Base-by-base conservation (phyloP, 2,797 vertebrate species). In the Premnoplex brunnescens region DNA sequence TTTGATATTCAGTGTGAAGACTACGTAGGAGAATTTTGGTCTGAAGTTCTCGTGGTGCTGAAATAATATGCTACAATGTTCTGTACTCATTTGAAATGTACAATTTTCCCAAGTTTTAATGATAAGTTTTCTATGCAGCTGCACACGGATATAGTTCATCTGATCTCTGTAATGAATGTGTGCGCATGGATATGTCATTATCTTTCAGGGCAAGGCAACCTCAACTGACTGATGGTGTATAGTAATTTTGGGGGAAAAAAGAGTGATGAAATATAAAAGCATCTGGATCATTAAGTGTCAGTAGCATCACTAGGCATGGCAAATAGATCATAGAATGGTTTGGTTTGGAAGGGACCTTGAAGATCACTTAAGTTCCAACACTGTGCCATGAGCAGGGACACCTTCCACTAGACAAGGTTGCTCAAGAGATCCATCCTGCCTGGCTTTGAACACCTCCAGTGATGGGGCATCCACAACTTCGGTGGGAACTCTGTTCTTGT, bases 331-430 rank as follows among this genome's bases (percentile, higher is more conserved):
- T 0, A 10, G 8, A 32, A 36, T n/a, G 14, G 8, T 24, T 58
- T 78, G 52, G 30, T 15, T 10, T 58, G 66, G 6, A 66, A 36
- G 4, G 8, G 6, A 17, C n/a, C 37, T 17, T 32, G 46, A 59
- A 59, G 22, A 58, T 27, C 17, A 66, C 4, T 22, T 72, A 9
- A 13, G 19, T 72, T 52, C 26, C 39, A 46, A 17, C 3, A 7
- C 9, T 1, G 3, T 66, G n/a, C 2, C n/a, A 52, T 0, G 6
- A 30, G 7, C 15, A 36, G 46, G 12, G 3, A 54, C 39, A 36
- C 3, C 6, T 54, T 36, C 1, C 30, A 14, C 26, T 17, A 7
- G 0, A 0, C 3, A 46, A 41, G 14, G 18, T 2, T 41, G 7
- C 7, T 72, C 44, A 48, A 48, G 34, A 36, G 9, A 1, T 5